Conservation (phyloP, 2,797 vertebrate species). For the Scyliorhinus canicula region DNA sequence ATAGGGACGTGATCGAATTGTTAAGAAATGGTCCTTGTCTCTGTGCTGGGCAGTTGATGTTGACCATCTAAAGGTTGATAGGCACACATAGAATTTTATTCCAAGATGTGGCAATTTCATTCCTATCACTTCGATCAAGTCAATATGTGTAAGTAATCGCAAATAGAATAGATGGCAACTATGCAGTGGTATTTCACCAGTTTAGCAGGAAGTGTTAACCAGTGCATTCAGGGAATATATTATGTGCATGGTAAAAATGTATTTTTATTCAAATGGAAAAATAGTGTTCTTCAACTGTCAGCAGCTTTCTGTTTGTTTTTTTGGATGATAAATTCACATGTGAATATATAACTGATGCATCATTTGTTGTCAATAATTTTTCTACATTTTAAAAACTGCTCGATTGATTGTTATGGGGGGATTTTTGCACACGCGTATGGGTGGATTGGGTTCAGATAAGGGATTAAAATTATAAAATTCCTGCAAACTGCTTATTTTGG, state of each 20-base stretch:
- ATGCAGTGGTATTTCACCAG: neutral
- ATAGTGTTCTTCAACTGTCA: neutral
- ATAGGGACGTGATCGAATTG: neutral
- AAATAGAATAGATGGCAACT: neutral
- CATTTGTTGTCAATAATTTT: neutral
- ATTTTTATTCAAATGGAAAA: neutral
- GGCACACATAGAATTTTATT: neutral
- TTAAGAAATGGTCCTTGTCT: neutral
- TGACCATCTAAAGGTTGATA: neutral
- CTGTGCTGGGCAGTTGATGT: neutral
- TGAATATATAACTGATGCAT: neutral
- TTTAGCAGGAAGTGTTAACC: neutral
- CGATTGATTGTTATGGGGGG: neutral
- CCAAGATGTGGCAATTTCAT: neutral
- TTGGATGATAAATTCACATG: neutral
- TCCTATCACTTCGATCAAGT: neutral
- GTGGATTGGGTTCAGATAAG: neutral
- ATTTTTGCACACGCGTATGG: neutral
- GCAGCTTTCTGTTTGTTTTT: neutral
- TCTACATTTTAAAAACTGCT: neutral
- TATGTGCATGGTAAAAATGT: neutral
- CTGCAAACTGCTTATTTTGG: neutral
- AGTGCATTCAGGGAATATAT: neutral
- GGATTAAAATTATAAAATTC: neutral
- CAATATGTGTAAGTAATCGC: neutral